Evolutionary conservation across 1,140 invertebrate genomes (phyloP), one percentile per base, ranked within the genome.

Genomic region (Brachionus koreanus): DNA sequence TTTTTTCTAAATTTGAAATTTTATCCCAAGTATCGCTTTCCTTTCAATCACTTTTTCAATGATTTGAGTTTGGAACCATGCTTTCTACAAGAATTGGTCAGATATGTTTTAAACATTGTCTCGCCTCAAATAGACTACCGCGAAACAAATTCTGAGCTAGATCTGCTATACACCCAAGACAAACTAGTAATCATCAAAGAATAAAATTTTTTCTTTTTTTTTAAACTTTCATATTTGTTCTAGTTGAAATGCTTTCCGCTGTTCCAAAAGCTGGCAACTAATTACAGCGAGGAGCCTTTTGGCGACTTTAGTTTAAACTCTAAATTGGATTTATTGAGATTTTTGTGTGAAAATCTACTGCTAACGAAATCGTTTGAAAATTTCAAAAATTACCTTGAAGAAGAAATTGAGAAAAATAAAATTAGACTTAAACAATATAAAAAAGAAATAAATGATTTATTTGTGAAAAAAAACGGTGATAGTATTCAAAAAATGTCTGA

Each of bases 1-100:
- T 57, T 10, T n/a, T 57, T 57, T 10, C 6, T 10, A 57, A n/a
- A 69, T 69, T 69, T 69, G 5, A 69, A 69, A 69, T 37, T 69
- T 69, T 37, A 37, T 29, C 29, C 3, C 29, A 37, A 69, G 65
- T 12, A 23, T 35, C 29, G 35, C 2, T 5, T 46, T 10, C 69
- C 69, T 13, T 74, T 74, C 23, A 25, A 43, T 46, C 23, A 13
- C 9, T 42, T 25, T 19, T 74, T 74, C 29, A 19, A 23, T 5
- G 12, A 19, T 33, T n/a, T 74, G 6, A 33, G 19, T 16, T 74
- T 46, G 19, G 19, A 74, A 4, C 19, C 69, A 46, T 74, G 69
- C n/a, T 74, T 74, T 33, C 25, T 74, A 25, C 69, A 74, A 74
- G 69, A 74, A 74, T 4, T 74, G 19, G 46, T 42, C 23, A 74